Percentiles rank a stretch among this genome's conserved stretches.
Evolutionary conservation across 2,888 invertebrate species (phyloP).

Genomic region (Caenorhabditis drosophilae): DNA sequence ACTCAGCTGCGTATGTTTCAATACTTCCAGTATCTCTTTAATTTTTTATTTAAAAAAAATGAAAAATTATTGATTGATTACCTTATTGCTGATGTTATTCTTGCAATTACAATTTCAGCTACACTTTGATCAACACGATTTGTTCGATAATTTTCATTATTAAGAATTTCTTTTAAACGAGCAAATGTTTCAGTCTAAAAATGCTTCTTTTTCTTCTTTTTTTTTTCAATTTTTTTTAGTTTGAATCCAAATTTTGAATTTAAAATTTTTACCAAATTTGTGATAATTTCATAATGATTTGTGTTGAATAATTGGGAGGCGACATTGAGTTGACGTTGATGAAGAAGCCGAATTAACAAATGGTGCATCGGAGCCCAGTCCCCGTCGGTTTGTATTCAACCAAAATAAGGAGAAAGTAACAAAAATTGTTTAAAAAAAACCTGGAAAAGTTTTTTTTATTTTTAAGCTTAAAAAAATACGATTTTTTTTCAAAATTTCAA

Average conservation of each 20-base stretch:
- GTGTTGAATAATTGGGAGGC: constrained; percentile 90
- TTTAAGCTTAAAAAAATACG: too few relatives aligned
- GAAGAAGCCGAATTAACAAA: constrained; percentile 86
- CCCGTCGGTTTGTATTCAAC: too few relatives aligned
- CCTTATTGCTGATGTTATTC: constrained; percentile 85
- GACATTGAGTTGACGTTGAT: constrained; percentile 84
- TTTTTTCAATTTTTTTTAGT: background rate
- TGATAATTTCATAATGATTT: constrained; percentile 84
- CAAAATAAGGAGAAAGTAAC: too few relatives aligned
- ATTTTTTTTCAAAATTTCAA: too few relatives aligned
- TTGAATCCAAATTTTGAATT: background rate
- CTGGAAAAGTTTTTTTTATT: too few relatives aligned
- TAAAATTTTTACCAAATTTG: constrained; percentile 51
- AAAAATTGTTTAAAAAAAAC: too few relatives aligned
- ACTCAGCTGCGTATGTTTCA: constrained; percentile 82
- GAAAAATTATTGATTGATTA: too few relatives aligned
- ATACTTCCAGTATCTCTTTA: constrained; percentile 87
- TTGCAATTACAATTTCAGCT: constrained; percentile 90
- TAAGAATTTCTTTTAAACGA: constrained; percentile 78
- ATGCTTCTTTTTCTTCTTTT: background rate
- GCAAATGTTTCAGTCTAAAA: constrained; percentile 78
- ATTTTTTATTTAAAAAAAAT: too few relatives aligned
- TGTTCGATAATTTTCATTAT: constrained; percentile 81
- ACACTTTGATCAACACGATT: constrained; percentile 80
- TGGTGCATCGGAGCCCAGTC: too few relatives aligned